Base-by-base conservation (phyloP, 2,113 vertebrate species). In the Poicephalus meyeri region DNA sequence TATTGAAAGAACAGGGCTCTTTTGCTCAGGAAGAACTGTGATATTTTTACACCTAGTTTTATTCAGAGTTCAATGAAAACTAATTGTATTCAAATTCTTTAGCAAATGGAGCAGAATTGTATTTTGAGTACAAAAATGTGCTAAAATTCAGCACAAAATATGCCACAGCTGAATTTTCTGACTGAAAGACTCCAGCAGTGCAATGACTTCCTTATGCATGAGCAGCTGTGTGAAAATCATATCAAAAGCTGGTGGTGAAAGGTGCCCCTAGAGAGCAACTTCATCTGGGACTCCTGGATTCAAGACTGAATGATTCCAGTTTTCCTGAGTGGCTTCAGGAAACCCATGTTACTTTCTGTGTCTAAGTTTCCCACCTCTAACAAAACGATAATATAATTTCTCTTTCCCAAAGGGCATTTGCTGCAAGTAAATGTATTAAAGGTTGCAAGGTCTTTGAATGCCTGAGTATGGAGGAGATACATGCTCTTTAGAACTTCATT, bases 1-100 rank as follows among this genome's bases (percentile, higher is more conserved):
- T 6, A 9, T 4, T 79, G 41, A 86, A 77, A 0, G 0, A 82
- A 47, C 5, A 60, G 23, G 3, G 4, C 2, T 12, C 10, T 28
- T 55, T 35, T 88, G 8, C 18, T 71, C 21, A n/a, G 41, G 17
- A 83, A 44, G 7, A 72, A 31, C 25, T n/a, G 7, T n/a, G 31
- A 21, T 60, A 53, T 41, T 91, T 88, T 86, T 52, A 31, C 18
- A 21, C 7, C 42, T 47, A 9, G 0, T 65, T 18, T 47, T 2
- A 41, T 35, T 74, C 16, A 61, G 47, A 76, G 53, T 49, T 66
- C 28, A 15, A 6, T 25, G 46, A 61, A 86, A 79, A n/a, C 0
- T 16, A 92, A 11, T 31, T 60, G 2, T 18, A 55, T n/a, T 76
- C 8, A 49, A 20, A 23, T 79, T 31, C 8, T 66, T 83, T 68